Evolutionary conservation across 2,888 invertebrate species (phyloP), one percentile per base, ranked within the genome.

Genomic region (Zootermopsis nevadensis): DNA sequence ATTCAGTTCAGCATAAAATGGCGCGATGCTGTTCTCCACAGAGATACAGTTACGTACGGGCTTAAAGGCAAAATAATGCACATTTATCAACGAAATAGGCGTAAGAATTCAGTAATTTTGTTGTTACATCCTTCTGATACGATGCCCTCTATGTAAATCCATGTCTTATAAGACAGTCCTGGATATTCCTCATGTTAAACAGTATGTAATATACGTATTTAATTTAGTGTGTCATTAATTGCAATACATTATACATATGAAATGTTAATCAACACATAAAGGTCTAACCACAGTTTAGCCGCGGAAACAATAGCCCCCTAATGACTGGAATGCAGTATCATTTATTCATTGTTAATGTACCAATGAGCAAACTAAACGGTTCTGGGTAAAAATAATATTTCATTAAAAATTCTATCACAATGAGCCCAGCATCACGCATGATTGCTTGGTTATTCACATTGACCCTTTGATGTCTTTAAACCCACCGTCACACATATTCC

Each of bases 351-450:
- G 24, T 33, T 69, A 69, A 74, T 74, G 38, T 38, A 74, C 38
- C 35, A 38, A 0, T 38, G 74, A 24, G 38, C 33, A 74, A 19
- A 35, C 38, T 74, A 2, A 74, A 60, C n/a, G n/a, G 60, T 1
- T 60, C 60, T 69, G 27, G 15, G 7, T 33, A 2, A 74, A 38
- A 74, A n/a, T 3, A 74, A 74, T 74, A 35, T 74, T 74, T 74
- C 74, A 74, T 74, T 74, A 38, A 74, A 74, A 74, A 74, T 74
- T 74, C 74, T 74, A 24, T 35, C 74, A 38, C 38, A 38, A 42
- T 7, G 60, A 0, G 12, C 27, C 27, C 67, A 27, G 42, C 15
- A 35, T 38, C 31, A 42, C 33, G n/a, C 74, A 74, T 74, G 38
- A 42, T 10, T 24, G 38, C 38, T 24, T 24, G 33, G 4, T 22